phyloP scores from a whole-genome alignment of 2,888 invertebrate species.

The Spicauda simplicius region DNA sequence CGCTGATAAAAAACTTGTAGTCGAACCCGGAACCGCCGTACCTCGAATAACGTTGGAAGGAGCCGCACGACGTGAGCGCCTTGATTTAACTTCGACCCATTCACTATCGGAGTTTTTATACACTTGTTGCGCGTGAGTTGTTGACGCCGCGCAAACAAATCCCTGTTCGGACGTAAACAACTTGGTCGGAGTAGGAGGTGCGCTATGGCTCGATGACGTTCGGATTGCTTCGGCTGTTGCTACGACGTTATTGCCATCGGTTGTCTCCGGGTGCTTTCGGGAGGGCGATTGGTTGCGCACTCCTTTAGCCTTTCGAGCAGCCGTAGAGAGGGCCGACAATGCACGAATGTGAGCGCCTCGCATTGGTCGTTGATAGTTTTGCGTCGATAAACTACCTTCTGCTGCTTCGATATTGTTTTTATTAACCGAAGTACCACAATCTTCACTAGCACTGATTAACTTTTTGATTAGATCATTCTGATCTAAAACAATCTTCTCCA shows the following conservation, averaged over 20 bases:
- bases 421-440: neutral
- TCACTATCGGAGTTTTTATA: no score
- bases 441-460: constrained; percentile 1
- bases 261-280: neutral
- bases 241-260: neutral
- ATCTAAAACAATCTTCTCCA: constrained; percentile 4
- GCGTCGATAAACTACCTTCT: neutral
- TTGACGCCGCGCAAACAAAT: no score
- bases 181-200: neutral
- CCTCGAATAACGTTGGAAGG: no score
- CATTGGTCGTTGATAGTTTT: neutral
- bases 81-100: no score
- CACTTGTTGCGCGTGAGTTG: no score
- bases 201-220: neutral
- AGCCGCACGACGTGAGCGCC: no score
- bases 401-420: neutral
- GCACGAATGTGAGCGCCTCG: neutral
- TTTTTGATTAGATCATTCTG: constrained; percentile 7
- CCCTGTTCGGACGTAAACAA: neutral
- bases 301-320: neutral
- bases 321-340: neutral
- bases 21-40: no score
- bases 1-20: constrained; percentile 1
- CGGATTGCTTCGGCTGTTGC: constrained; percentile 2
- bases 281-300: neutral